Base-by-base conservation (phyloP, 2,797 vertebrate genomes). In the Natrix natrix region DNA sequence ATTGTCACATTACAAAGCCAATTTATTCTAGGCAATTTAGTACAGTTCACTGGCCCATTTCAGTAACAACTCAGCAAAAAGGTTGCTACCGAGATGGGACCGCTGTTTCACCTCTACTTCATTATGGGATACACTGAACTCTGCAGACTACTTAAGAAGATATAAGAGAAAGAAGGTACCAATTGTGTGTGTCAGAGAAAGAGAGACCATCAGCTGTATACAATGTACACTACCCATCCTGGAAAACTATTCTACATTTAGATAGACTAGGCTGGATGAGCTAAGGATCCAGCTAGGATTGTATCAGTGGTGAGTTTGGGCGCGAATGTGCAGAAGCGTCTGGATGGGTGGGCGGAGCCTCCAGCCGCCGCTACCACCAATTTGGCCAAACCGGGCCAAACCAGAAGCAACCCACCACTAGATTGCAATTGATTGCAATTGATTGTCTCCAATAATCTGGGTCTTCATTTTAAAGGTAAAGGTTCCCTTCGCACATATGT, bases 11-110 rank as follows among this genome's bases (percentile, higher is more conserved):
- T 90, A 87, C 78, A 69, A 90, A 90, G 89, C 24, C 89, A 90
- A 93, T 93, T 90, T 87, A 90, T 90, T 93, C 78, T 37, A 86
- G 52, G 54, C 92, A 90, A 93, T 93, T 93, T 93, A 90, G 87
- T 90, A 90, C 63, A 90, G 92, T 90, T 90, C 92, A 90, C 78
- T 90, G 89, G 86, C 89, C 92, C 78, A 69, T 87, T 89, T 90
- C 60, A 87, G 66, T 90, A 69, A 93, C 89, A 93, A 90, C 78
- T 89, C 86, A 83, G 92, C 63, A 63, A 93, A 90, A 93, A 90
- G 92, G 78, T 90, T 93, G 60, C 43, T 66, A 86, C 56, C 1
- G 60, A 69, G 60, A 87, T 52, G 54, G 26, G 16, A 87, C 92
- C 48, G 78, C 78, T 93, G 89, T 54, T 90, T 90, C 32, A 87